A percentile compares a stretch with the other conserved stretches of the same genome.
phyloP scores from a whole-genome alignment of 2,797 vertebrate species.

The Meriones psammophilus region DNA sequence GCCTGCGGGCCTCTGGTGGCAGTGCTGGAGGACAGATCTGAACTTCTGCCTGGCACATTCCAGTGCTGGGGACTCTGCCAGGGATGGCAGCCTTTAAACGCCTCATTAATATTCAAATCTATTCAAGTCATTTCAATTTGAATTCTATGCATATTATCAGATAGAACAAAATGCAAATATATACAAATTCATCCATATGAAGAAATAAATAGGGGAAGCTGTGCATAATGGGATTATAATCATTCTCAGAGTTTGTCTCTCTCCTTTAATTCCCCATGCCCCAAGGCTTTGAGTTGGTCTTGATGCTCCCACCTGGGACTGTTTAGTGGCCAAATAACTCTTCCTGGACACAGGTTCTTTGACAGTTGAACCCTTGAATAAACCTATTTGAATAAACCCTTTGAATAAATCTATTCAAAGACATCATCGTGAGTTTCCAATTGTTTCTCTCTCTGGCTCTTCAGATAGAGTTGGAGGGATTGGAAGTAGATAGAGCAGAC shows the following conservation, averaged over 20 bases:
- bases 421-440: background rate
- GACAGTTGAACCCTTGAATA: background rate
- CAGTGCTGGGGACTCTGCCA: slow-evolving; percentile 72
- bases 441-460: background rate
- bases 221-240: slow-evolving; percentile 89
- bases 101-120: slow-evolving; percentile 91
- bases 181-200: slow-evolving; percentile 88
- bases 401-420: background rate
- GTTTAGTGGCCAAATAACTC: background rate
- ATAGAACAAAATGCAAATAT: slow-evolving; percentile 91
- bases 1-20: background rate
- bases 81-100: slow-evolving; percentile 84
- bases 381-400: too few species aligned
- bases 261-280: slow-evolving; percentile 48
- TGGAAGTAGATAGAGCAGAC: rapidly evolving
- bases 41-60: slow-evolving; percentile 38
- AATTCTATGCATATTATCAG: slow-evolving; percentile 90
- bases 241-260: slow-evolving; percentile 62
- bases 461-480: rapidly evolving
- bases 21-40: slow-evolving; percentile 23
- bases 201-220: slow-evolving; percentile 87
- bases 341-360: background rate
- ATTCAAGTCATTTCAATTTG: slow-evolving; percentile 90
- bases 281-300: background rate
- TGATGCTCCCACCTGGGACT: background rate